Percentiles rank a stretch among this genome's conserved stretches.
These are phyloP conservation scores for Megathymus violae DNA, from an alignment of 1,140 invertebrate species.

Conservation along the genomic window DNA sequence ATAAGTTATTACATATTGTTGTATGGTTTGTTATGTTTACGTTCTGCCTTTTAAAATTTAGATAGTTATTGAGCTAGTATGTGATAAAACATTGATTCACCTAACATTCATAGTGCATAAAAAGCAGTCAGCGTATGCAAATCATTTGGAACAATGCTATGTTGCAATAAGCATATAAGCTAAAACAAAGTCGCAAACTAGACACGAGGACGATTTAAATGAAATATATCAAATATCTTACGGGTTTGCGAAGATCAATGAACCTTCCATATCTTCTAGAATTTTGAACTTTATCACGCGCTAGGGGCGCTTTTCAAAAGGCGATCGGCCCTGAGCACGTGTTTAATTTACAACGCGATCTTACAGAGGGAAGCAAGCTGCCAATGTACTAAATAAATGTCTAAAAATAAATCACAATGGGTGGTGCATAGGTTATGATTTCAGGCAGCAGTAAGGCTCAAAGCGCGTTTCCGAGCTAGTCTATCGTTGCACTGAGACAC, in stretches of 20 bases:
- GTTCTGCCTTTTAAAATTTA: background rate
- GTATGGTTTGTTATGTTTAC: slow-evolving; percentile 2
- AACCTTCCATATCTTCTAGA: slow-evolving; percentile 58
- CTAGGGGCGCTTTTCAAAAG: slow-evolving; percentile 38
- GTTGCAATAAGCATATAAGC: slow-evolving; percentile 44
- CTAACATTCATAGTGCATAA: slow-evolving; percentile 1
- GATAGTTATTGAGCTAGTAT: background rate
- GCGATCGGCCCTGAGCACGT: slow-evolving; percentile 58
- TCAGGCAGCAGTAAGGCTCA: slow-evolving; percentile 37
- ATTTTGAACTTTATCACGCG: slow-evolving; percentile 47
- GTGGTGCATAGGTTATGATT: slow-evolving; percentile 72
- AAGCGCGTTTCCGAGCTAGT: slow-evolving; percentile 26
- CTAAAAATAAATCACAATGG: slow-evolving; percentile 80
- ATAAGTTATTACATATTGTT: slow-evolving; percentile 8
- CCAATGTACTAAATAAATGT: slow-evolving; percentile 76
- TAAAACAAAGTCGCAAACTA: slow-evolving; percentile 43
- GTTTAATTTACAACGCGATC: slow-evolving; percentile 54
- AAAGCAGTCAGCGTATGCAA: slow-evolving; percentile 13
- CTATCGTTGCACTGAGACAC: slow-evolving; percentile 50
- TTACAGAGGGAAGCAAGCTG: slow-evolving; percentile 61
- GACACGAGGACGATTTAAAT: slow-evolving; percentile 49
- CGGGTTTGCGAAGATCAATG: slow-evolving; percentile 64
- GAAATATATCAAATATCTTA: slow-evolving; percentile 54
- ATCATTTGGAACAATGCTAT: slow-evolving; percentile 32
- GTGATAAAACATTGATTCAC: background rate